A percentile compares a stretch with the other conserved stretches of the same genome.
Conservation (phyloP, 2,113 vertebrate genomes). For the Apistogramma diplotaenia region DNA sequence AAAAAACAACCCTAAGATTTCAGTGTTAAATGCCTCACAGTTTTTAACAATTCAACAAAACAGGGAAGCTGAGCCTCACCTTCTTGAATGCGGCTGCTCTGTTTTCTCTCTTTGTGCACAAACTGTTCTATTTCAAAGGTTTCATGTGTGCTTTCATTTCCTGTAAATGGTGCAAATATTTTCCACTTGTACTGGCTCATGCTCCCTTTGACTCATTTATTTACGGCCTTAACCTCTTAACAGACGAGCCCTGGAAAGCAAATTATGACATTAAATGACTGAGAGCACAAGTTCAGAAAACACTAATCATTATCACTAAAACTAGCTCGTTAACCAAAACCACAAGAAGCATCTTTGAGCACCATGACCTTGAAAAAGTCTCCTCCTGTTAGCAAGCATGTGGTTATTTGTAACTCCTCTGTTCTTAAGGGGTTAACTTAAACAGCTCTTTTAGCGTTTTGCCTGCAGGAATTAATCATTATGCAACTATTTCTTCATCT, state of each 20-base stretch:
- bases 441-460: neutral
- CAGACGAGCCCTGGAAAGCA: neutral
- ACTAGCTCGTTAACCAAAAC: neutral
- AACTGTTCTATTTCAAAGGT: neutral
- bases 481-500: neutral
- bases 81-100: neutral
- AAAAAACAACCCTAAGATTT: neutral
- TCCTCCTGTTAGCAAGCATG: neutral
- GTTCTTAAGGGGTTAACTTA: neutral
- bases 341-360: neutral
- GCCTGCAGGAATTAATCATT: neutral
- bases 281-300: neutral
- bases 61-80: neutral
- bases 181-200: neutral
- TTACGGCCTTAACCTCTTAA: neutral
- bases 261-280: neutral
- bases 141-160: slow-evolving; percentile 24
- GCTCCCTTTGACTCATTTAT: neutral
- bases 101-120: neutral
- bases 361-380: rapidly evolving
- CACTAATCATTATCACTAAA: neutral
- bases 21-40: neutral
- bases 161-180: neutral
- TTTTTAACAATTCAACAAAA: neutral
- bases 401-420: neutral